Base-by-base conservation (phyloP, 2,113 vertebrate genomes). In the Erythrolamprus reginae region DNA sequence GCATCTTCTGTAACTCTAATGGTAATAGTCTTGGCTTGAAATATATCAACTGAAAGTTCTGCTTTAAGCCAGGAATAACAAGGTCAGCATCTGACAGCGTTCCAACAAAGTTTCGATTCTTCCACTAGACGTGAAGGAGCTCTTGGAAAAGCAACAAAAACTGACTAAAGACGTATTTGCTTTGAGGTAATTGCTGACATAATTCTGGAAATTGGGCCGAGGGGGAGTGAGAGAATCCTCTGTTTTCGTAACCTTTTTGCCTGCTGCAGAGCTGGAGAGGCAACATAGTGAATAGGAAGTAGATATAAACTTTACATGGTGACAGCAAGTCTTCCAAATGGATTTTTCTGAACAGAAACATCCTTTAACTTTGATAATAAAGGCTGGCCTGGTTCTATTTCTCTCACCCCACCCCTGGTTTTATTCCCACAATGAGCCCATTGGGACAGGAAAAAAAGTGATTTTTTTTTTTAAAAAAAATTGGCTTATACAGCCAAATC, bases 1-100 rank as follows among this genome's bases (percentile, higher is more conserved):
- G 96, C 94, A 95, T 95, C 97, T 97, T 98, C 98, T 98, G 98
- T 98, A 94, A 83, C 56, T 58, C 19, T 38, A 77, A 96, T 91
- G 91, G 94, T 93, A 97, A 98, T 97, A 98, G 97, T 98, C 97
- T 95, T 95, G 94, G 95, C 95, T 95, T 98, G 97, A 97, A 97
- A 45, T 77, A 77, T 97, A 96, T 95, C 91, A 96, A 93, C 96
- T 97, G 94, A 94, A 96, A 97, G 95, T 97, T 96, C 96, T 96
- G 94, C 94, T 96, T 45, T 94, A 93, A 94, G 91, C 95, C 96
- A 94, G 94, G 87, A 96, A 96, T 95, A 96, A 96, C 93, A 95
- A 96, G 94, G 92, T 96, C 96, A 95, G 95, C 91, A 95, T 93
- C 93, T 94, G 95, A 97, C 96, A 96, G 96, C 93, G 94, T 94